Percentiles rank a stretch among this genome's conserved stretches.
phyloP scores from a whole-genome alignment of 2,797 vertebrate genomes.

The Apogon hyalosoma region DNA sequence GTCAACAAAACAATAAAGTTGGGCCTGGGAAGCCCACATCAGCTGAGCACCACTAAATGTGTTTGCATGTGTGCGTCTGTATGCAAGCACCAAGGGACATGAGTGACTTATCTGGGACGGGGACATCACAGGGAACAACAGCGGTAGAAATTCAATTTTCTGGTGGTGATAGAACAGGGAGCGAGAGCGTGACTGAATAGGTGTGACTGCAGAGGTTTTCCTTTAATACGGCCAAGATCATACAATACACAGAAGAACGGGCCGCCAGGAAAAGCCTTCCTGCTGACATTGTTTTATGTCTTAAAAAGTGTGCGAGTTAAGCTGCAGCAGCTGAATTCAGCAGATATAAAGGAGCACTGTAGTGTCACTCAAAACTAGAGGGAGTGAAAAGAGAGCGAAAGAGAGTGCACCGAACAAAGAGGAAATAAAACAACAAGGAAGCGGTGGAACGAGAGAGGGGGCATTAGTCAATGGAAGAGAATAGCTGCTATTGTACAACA shows the following conservation, averaged over 20 bases:
- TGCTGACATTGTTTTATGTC: slow-evolving; percentile 79
- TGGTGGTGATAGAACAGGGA: slow-evolving; percentile 57
- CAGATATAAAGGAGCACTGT: slow-evolving; percentile 70
- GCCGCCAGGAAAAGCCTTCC: slow-evolving; percentile 63
- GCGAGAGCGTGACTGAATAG: slow-evolving; percentile 71
- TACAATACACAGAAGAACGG: slow-evolving; percentile 60
- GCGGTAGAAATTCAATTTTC: slow-evolving; percentile 77
- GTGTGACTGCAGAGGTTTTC: slow-evolving; percentile 77
- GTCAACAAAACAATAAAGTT: slow-evolving; percentile 47
- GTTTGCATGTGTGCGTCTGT: slow-evolving; percentile 36
- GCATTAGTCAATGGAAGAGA: slow-evolving; percentile 41
- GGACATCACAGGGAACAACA: slow-evolving; percentile 77
- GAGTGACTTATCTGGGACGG: slow-evolving; percentile 82
- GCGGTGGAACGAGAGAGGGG: slow-evolving; percentile 38
- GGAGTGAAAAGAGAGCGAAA: slow-evolving; percentile 30
- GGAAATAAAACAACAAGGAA: slow-evolving; percentile 48
- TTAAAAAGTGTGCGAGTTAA: slow-evolving; percentile 47
- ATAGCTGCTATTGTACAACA: slow-evolving; percentile 13
- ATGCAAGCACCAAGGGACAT: slow-evolving; percentile 55
- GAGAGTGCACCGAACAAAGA: slow-evolving; percentile 45
- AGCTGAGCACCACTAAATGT: slow-evolving; percentile 13
- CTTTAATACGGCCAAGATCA: slow-evolving; percentile 74
- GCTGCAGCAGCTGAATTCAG: slow-evolving; percentile 76
- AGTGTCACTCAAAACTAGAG: slow-evolving; percentile 72
- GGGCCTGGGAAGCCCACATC: slow-evolving; percentile 24